phyloP scores from a whole-genome alignment of 2,888 invertebrate species.

The Trissoscelio sp. region DNA sequence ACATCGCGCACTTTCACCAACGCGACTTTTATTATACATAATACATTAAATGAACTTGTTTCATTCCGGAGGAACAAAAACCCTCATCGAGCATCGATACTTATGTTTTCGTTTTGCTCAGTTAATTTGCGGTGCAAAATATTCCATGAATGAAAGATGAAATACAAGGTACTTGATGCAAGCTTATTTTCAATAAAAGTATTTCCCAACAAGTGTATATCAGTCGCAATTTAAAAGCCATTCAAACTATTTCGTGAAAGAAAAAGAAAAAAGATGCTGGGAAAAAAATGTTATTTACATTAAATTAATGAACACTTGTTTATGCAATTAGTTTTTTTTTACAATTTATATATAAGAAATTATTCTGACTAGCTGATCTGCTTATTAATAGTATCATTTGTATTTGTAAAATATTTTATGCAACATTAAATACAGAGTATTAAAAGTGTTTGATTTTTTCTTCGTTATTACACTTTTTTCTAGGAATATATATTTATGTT shows the following conservation, averaged over 20 bases:
- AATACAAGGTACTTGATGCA: slow-evolving; percentile 20
- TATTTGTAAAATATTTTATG: slow-evolving; percentile 20
- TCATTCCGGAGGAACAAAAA: slow-evolving; percentile 46
- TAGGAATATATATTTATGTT: slow-evolving; percentile 16
- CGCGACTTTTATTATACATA: slow-evolving; percentile 52
- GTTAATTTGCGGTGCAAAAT: slow-evolving; percentile 46
- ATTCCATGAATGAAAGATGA: slow-evolving; percentile 31
- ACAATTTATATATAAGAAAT: background rate
- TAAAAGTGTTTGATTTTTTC: slow-evolving; percentile 7
- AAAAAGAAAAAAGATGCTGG: background rate
- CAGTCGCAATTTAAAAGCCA: slow-evolving; percentile 17
- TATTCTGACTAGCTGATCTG: background rate
- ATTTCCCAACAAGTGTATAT: slow-evolving; percentile 22
- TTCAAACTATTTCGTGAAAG: background rate
- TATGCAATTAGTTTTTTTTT: slow-evolving; percentile 12
- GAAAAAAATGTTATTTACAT: background rate
- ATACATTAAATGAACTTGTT: slow-evolving; percentile 56
- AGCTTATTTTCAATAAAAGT: slow-evolving; percentile 13
- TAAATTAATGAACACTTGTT: background rate
- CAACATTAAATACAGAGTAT: slow-evolving; percentile 22
- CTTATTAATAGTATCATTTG: slow-evolving; percentile 5
- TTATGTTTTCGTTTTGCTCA: slow-evolving; percentile 38
- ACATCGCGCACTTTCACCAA: slow-evolving; percentile 58
- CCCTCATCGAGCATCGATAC: slow-evolving; percentile 51
- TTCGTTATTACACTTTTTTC: background rate